Evolutionary conservation across 2,797 vertebrate species (phyloP).

Genomic region (Pantherophis vulpinus): DNA sequence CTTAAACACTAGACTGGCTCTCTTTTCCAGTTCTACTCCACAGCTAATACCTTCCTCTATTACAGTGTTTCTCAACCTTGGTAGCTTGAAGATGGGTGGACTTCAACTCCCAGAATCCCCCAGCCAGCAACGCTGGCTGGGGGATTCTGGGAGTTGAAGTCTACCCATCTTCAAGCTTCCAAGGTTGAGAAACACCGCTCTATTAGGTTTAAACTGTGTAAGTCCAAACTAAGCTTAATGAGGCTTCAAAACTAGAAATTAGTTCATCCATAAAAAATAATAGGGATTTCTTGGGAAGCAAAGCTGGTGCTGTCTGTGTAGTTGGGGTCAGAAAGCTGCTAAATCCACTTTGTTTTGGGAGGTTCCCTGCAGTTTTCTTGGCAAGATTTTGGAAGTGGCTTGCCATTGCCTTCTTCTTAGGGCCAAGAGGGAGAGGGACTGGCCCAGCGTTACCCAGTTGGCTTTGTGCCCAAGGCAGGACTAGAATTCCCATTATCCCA

Average conservation of each 20-base stretch:
- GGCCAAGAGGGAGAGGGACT: neutral
- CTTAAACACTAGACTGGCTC: neutral
- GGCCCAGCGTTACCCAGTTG: neutral
- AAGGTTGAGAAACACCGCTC: too few species aligned
- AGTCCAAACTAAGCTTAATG: neutral
- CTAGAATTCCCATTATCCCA: neutral
- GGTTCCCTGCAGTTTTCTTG: neutral
- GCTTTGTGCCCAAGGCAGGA: neutral
- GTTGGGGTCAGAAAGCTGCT: too few species aligned
- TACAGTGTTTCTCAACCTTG: too few species aligned
- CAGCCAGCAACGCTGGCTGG: too few species aligned
- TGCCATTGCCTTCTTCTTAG: neutral
- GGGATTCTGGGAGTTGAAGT: too few species aligned
- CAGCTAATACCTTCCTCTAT: neutral
- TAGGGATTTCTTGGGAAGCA: too few species aligned
- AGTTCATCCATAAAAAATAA: too few species aligned
- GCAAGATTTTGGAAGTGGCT: neutral
- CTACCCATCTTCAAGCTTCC: too few species aligned
- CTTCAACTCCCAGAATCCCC: too few species aligned
- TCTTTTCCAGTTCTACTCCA: neutral
- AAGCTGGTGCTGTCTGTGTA: too few species aligned
- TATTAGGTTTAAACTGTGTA: neutral
- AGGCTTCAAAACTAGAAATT: neutral
- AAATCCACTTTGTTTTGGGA: too few species aligned
- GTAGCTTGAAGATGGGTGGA: too few species aligned